phyloP scores from a whole-genome alignment of 1,140 invertebrate genomes.

The Aricia agestis region DNA sequence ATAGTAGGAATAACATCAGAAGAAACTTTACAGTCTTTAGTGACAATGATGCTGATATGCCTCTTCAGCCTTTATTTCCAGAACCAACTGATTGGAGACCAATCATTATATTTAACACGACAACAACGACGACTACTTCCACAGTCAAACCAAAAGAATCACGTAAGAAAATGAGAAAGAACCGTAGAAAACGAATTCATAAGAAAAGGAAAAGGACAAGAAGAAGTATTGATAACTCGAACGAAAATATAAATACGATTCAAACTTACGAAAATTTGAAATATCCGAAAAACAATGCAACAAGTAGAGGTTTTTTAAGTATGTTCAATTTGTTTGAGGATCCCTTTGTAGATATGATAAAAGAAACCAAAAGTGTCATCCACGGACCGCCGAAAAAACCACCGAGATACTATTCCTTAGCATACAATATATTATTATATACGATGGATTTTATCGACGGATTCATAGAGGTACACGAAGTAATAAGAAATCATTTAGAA shows the following conservation, averaged over 20 bases:
- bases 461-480: slow-evolving; percentile 43
- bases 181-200: slow-evolving; percentile 32
- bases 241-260: slow-evolving; percentile 13
- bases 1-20: slow-evolving; percentile 39
- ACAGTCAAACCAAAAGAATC: slow-evolving; percentile 23
- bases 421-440: slow-evolving; percentile 53
- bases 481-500: slow-evolving; percentile 36
- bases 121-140: slow-evolving; percentile 19
- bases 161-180: slow-evolving; percentile 16
- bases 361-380: slow-evolving; percentile 42
- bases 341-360: slow-evolving; percentile 35
- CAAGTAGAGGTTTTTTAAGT: slow-evolving; percentile 34
- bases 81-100: slow-evolving; percentile 59
- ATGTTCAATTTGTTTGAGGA: slow-evolving; percentile 36
- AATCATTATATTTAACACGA: slow-evolving; percentile 37
- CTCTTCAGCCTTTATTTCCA: slow-evolving; percentile 20
- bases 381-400: slow-evolving; percentile 40
- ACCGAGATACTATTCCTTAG: slow-evolving; percentile 44
- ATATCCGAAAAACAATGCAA: not conserved
- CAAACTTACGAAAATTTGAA: slow-evolving; percentile 6
- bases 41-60: slow-evolving; percentile 27
- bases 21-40: slow-evolving; percentile 28
- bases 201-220: slow-evolving; percentile 40
- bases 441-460: slow-evolving; percentile 51
- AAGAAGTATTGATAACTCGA: slow-evolving; percentile 33